Evolutionary conservation across 1,140 invertebrate species (phyloP), one percentile per base, ranked within the genome.

Genomic region (Chrysopa pallens): DNA sequence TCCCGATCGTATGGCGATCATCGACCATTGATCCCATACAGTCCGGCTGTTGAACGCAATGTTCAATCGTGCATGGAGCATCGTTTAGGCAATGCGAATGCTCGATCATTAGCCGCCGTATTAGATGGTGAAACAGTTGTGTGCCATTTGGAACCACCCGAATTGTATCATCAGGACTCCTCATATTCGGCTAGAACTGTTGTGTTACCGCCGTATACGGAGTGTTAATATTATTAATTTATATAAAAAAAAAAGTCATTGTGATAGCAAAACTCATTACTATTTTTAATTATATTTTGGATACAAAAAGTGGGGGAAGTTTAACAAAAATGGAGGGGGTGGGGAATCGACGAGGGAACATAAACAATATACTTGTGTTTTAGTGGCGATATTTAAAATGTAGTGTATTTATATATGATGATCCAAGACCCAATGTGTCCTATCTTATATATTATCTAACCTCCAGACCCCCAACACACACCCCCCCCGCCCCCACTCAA

Each of bases 61-160:
- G 50, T 56, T 28, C 46, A 48, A 9, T 40, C 45, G 27, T 40
- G 39, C 42, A 36, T 56, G 29, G 58, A 61, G 40, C 48, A 47
- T 15, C 31, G 31, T 2, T 6, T 33, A 33, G 42, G 68, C 56
- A 57, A 70, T 57, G 64, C 76, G 59, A 72, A 66, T 56, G 73
- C 63, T 65, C 69, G 64, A 69, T 80, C 54, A 57, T 72, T 61
- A 66, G 79, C 84, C 6, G 82, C 83, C 1, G 81, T 86, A 1
- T 62, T 86, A 8, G 80, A 84, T 55, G 81, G 82, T 1, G 80
- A 85, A 50, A 84, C 81, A 45, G 84, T 87, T 29, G 80, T 85
- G 8, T 84, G 82, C 55, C 79, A 84, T 51, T 60, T 87, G 37
- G 80, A 83, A 57, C 80, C 80, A 4, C 76, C 54, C 8, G 57